Percentiles rank a stretch among this genome's conserved stretches.
Evolutionary conservation across 2,797 vertebrate species (phyloP).

Genomic region (Tamandua tetradactyla): DNA sequence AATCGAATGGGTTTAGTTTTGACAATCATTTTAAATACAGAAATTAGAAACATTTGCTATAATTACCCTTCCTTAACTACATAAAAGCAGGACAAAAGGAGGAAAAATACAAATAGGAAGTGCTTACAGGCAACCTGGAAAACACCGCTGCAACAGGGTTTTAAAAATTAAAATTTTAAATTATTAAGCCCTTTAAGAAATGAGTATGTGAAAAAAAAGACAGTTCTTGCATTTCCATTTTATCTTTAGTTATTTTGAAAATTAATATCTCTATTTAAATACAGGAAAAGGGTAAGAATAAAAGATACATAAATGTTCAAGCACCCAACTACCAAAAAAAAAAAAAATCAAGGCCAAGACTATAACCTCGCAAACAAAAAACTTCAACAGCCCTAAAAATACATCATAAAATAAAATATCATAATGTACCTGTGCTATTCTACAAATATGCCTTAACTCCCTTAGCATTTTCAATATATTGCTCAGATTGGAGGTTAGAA

Average conservation of each 20-base stretch:
- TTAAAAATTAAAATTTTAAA: neutral
- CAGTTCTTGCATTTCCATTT: neutral
- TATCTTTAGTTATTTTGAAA: neutral
- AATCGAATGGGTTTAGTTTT: neutral
- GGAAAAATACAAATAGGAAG: neutral
- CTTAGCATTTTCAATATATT: neutral
- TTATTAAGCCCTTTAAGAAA: neutral
- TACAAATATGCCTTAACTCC: neutral
- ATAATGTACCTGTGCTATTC: neutral
- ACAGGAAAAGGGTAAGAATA: neutral
- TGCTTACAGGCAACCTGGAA: neutral
- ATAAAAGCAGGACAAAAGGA: neutral
- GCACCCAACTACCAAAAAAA: neutral
- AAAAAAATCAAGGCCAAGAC: neutral
- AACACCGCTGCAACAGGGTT: neutral
- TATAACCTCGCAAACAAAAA: neutral
- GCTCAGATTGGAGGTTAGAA: neutral
- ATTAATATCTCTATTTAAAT: constrained; percentile 11
- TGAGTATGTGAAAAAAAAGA: neutral
- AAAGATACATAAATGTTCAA: neutral
- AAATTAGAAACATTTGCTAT: neutral
- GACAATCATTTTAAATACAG: neutral
- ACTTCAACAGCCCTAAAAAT: neutral
- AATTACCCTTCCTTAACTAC: neutral
- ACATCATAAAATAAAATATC: neutral